A percentile compares a stretch with the other conserved stretches of the same genome.
phyloP scores from a whole-genome alignment of 2,113 vertebrate species.

The Oncorhynchus mykiss region DNA sequence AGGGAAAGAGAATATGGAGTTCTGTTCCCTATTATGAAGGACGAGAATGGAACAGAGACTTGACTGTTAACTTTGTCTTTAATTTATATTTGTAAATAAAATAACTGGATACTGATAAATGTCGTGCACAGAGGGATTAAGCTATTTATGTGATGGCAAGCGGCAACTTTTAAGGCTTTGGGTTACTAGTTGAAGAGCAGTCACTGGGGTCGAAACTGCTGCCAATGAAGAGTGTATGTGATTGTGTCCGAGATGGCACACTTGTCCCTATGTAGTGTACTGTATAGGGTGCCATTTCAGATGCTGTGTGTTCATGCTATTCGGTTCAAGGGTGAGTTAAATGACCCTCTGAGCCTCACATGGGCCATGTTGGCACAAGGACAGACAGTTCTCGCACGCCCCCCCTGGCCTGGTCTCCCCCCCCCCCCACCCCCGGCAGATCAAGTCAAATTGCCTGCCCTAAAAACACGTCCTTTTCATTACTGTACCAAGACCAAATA shows the following conservation, averaged over 20 bases:
- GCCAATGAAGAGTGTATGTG: no score
- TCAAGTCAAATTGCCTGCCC: background rate
- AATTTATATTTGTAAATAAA: slow-evolving; percentile 66
- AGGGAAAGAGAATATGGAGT: slow-evolving; percentile 6
- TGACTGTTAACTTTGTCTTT: slow-evolving; percentile 6
- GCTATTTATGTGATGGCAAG: slow-evolving; percentile 30
- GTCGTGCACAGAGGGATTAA: slow-evolving; percentile 27
- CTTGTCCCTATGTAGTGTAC: no score
- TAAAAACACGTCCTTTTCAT: slow-evolving; percentile 15
- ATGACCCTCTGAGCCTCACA: background rate
- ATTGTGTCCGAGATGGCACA: no score
- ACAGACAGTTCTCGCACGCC: background rate
- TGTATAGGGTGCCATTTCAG: no score
- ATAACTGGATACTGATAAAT: slow-evolving; percentile 33
- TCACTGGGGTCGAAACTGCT: background rate
- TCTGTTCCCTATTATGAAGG: slow-evolving; percentile 8
- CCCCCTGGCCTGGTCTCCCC: background rate
- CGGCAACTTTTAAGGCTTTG: background rate
- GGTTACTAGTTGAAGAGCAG: background rate
- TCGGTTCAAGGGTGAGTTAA: background rate
- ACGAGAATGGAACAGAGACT: slow-evolving; percentile 1
- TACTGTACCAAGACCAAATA: slow-evolving; percentile 66
- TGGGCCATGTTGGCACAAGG: background rate
- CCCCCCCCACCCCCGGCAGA: background rate
- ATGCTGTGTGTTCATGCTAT: no score